Evolutionary conservation across 2,113 vertebrate species (phyloP).

Genomic region (Toxotes chatareus): DNA sequence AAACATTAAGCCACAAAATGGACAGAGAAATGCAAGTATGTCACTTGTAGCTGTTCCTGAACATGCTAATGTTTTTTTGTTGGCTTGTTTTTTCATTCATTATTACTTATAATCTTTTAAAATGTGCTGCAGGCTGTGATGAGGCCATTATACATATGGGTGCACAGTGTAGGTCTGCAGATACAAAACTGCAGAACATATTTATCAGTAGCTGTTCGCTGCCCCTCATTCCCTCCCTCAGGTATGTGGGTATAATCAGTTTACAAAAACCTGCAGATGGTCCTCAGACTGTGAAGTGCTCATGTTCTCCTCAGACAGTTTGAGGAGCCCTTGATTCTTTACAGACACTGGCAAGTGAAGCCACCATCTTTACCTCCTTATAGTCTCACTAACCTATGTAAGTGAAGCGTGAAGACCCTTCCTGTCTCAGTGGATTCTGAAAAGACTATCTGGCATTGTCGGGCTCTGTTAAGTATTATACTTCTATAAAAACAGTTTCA

Average conservation of each 20-base stretch:
- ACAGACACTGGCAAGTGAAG: background rate
- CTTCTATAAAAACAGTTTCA: background rate
- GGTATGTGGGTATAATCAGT: constrained; percentile 2
- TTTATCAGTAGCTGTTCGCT: constrained; percentile 8
- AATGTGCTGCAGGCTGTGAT: too few species aligned
- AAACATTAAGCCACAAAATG: background rate
- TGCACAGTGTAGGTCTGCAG: background rate
- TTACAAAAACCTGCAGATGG: background rate
- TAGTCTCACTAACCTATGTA: background rate
- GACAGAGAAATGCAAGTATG: too few species aligned
- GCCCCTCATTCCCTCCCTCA: background rate
- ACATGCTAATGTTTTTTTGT: background rate
- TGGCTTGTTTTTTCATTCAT: background rate
- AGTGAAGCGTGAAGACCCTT: too few species aligned
- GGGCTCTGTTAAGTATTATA: background rate
- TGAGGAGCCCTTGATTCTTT: constrained; percentile 26
- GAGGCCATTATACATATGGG: too few species aligned
- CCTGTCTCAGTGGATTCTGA: background rate
- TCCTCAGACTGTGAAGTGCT: background rate
- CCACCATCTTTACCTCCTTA: background rate
- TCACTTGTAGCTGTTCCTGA: background rate
- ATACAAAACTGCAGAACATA: background rate
- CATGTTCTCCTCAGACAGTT: constrained; percentile 9
- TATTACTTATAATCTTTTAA: background rate
- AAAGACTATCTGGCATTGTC: background rate